A percentile compares a stretch with the other conserved stretches of the same genome.
phyloP scores from a whole-genome alignment of 2,888 invertebrate species.

The Chymomyza amoena region DNA sequence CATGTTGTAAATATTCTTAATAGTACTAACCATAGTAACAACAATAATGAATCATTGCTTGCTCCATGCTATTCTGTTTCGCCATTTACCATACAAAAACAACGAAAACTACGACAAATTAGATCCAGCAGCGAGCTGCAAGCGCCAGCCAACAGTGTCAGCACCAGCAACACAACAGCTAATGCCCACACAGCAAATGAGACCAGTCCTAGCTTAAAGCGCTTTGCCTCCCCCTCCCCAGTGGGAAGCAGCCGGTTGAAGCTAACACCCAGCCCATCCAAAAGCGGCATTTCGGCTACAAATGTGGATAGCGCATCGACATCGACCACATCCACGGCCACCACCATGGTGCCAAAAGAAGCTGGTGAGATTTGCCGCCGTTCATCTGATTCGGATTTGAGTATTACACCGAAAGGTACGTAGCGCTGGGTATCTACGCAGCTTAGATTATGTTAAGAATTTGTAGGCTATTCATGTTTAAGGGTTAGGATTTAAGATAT shows the following conservation, averaged over 20 bases:
- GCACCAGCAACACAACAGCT: background rate
- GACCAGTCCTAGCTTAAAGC: slow-evolving; percentile 54
- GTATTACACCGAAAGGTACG: slow-evolving; percentile 95
- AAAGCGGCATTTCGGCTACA: slow-evolving; percentile 63
- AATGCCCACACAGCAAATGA: slow-evolving; percentile 23
- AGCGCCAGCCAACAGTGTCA: slow-evolving; percentile 32
- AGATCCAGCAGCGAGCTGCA: slow-evolving; percentile 75
- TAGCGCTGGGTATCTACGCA: slow-evolving; percentile 13
- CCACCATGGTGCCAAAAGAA: slow-evolving; percentile 76
- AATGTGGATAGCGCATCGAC: slow-evolving; percentile 72
- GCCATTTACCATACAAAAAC: slow-evolving; percentile 69
- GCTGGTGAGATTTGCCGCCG: slow-evolving; percentile 84
- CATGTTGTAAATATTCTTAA: slow-evolving; percentile 65
- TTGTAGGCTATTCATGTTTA: background rate
- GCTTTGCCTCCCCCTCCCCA: slow-evolving; percentile 69
- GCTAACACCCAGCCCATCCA: slow-evolving; percentile 81
- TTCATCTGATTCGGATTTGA: slow-evolving; percentile 95
- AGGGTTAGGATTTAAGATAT: background rate
- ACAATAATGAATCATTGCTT: slow-evolving; percentile 79
- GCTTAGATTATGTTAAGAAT: slow-evolving; percentile 4
- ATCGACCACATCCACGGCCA: slow-evolving; percentile 80
- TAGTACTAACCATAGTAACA: slow-evolving; percentile 72
- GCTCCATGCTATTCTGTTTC: slow-evolving; percentile 76
- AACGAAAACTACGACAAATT: slow-evolving; percentile 55
- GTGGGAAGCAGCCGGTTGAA: slow-evolving; percentile 80